A percentile compares a stretch with the other conserved stretches of the same genome.
These are phyloP conservation scores for Mus minutoides DNA, from an alignment of 2,797 vertebrate genomes.

Conservation along the genomic window DNA sequence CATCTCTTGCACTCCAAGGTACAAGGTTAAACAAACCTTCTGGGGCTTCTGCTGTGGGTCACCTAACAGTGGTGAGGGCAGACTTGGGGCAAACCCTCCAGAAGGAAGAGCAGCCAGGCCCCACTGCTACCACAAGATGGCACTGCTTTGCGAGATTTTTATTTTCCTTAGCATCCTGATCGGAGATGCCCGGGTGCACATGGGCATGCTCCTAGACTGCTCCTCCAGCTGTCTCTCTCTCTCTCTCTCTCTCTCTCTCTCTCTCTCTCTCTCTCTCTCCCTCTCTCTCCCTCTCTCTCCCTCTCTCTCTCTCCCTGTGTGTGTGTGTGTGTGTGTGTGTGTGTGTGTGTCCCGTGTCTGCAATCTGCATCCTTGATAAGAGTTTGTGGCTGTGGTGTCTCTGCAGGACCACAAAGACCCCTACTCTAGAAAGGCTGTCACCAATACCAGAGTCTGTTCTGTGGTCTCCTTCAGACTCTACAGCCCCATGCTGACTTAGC, in stretches of 20 bases:
- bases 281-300: not conserved
- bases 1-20: fast-evolving
- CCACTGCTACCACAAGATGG: constrained; percentile 47
- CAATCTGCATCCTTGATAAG: too few species aligned
- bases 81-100: not conserved
- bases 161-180: not conserved
- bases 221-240: not conserved
- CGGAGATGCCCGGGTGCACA: not conserved
- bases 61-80: not conserved
- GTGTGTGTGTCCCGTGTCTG: not conserved
- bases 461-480: not conserved
- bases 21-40: not conserved
- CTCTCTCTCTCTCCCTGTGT: not conserved
- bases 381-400: not conserved
- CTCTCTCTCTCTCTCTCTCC: not conserved
- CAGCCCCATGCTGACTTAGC: fast-evolving
- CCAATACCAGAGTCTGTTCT: not conserved
- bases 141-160: not conserved
- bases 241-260: not conserved
- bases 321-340: not conserved
- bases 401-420: not conserved
- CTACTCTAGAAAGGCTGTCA: not conserved
- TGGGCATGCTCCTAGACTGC: fast-evolving
- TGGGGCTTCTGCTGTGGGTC: too few species aligned
- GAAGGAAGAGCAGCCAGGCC: not conserved